phyloP scores from a whole-genome alignment of 2,113 vertebrate genomes.

The Muntiacus muntjak region DNA sequence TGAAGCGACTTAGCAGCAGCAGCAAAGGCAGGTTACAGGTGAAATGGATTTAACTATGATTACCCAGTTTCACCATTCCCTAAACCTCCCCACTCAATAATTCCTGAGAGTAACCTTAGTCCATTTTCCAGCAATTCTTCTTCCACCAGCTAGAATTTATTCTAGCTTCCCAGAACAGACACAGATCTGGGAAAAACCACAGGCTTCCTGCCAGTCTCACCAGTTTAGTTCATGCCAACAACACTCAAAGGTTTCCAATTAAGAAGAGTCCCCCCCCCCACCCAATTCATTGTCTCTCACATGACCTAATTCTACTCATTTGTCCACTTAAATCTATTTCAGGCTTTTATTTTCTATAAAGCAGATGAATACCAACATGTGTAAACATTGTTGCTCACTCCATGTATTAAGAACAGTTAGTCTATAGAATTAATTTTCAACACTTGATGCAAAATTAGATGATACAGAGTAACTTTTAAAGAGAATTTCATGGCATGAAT shows the following conservation, averaged over 20 bases:
- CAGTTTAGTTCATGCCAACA: background rate
- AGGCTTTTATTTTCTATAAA: background rate
- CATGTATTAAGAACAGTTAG: background rate
- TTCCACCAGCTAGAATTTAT: background rate
- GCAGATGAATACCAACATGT: background rate
- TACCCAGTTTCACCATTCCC: background rate
- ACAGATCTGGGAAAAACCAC: background rate
- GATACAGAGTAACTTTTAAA: background rate
- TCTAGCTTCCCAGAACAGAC: background rate
- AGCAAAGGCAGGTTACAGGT: background rate
- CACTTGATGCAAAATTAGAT: background rate
- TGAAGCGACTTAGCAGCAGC: too few species aligned
- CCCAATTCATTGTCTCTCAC: background rate
- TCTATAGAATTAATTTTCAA: conserved; percentile 22
- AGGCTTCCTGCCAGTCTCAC: background rate
- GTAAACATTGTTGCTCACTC: background rate
- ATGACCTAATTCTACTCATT: background rate
- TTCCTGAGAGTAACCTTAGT: background rate
- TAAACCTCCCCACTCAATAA: background rate
- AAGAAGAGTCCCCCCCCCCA: background rate
- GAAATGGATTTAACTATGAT: background rate
- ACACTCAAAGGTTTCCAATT: background rate
- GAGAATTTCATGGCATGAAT: background rate
- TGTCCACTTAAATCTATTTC: background rate
- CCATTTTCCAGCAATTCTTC: background rate